Evolutionary conservation across 2,888 invertebrate species (phyloP).

Genomic region (Eristalis arbustorum): DNA sequence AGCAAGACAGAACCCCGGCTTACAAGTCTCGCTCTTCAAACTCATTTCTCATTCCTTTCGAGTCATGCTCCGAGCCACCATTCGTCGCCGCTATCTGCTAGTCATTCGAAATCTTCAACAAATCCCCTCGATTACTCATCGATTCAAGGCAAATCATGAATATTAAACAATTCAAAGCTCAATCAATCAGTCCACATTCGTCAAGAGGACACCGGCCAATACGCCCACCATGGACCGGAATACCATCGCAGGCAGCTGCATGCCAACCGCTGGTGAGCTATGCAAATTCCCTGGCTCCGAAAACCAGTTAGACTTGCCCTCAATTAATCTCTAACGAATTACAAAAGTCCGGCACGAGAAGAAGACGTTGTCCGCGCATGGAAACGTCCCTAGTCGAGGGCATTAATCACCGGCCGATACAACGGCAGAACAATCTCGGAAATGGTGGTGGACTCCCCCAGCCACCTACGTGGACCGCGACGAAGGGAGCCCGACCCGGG

Average conservation of each 20-base stretch:
- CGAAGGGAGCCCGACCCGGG: background rate
- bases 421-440: background rate
- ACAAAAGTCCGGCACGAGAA: slow-evolving; percentile 8
- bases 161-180: background rate
- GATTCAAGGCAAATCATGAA: background rate
- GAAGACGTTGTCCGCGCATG: slow-evolving; percentile 2
- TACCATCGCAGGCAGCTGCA: background rate
- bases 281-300: background rate
- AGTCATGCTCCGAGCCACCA: no score
- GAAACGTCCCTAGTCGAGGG: background rate
- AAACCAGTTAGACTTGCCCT: slow-evolving; percentile 26
- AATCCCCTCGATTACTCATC: background rate
- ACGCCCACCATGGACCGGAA: background rate
- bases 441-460: slow-evolving; percentile 7
- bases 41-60: background rate
- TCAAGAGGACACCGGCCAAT: background rate
- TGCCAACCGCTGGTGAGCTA: background rate
- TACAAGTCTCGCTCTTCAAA: background rate
- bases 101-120: background rate
- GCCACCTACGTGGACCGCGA: background rate
- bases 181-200: slow-evolving; percentile 16
- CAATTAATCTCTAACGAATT: slow-evolving; percentile 35
- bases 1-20: no score
- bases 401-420: background rate
- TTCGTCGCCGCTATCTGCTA: background rate